These are phyloP conservation scores for Morpho helenor DNA, from an alignment of 2,888 invertebrate genomes.

Conservation along the genomic window DNA sequence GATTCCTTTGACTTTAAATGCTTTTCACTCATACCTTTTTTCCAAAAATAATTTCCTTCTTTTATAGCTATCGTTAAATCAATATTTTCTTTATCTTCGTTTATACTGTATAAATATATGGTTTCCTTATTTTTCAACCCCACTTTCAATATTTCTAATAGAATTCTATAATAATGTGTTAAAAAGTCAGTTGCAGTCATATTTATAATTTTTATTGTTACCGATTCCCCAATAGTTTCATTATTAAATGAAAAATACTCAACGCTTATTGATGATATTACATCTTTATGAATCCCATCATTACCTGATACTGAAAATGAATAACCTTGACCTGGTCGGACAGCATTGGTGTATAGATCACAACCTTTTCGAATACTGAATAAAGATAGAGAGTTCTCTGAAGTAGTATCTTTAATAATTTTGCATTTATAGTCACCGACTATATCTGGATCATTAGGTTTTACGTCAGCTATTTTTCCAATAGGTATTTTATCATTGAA, in stretches of 20 bases:
- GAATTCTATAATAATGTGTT: constrained; percentile 85
- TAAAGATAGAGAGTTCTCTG: constrained; percentile 78
- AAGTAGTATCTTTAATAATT: constrained; percentile 83
- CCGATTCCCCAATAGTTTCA: constrained; percentile 88
- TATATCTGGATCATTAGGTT: constrained; percentile 95
- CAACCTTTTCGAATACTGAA: constrained; percentile 88
- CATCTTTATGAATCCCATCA: constrained; percentile 93
- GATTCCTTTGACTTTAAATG: constrained; percentile 82
- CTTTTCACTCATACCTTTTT: constrained; percentile 82
- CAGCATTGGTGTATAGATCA: constrained; percentile 86
- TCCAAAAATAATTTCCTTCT: constrained; percentile 79
- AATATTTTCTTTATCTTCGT: constrained; percentile 82
- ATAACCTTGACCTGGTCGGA: constrained; percentile 85
- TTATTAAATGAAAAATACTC: constrained; percentile 91
- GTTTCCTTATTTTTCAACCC: constrained; percentile 82
- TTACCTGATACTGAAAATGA: constrained; percentile 91
- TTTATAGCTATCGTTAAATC: constrained; percentile 86
- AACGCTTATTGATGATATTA: constrained; percentile 91
- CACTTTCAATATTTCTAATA: constrained; percentile 85
- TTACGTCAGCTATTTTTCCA: constrained; percentile 94
- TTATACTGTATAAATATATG: constrained; percentile 85
- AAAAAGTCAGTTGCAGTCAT: constrained; percentile 87
- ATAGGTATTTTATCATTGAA: constrained; percentile 87
- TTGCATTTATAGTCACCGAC: constrained; percentile 93
- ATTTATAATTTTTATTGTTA: constrained; percentile 87